These are phyloP conservation scores for Acyrthosiphon pisum DNA, from an alignment of 1,140 invertebrate genomes.

Conservation along the genomic window DNA sequence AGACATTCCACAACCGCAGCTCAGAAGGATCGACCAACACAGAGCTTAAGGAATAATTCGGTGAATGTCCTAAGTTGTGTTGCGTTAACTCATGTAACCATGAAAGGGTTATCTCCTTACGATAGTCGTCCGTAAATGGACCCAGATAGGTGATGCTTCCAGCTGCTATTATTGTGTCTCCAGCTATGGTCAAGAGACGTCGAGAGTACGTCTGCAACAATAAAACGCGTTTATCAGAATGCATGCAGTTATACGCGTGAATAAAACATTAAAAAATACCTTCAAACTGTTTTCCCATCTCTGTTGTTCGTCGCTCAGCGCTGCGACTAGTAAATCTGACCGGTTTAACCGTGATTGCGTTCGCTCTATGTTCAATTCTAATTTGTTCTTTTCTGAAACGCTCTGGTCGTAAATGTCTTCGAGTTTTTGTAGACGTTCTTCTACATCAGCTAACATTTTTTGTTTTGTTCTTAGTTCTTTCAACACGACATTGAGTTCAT, in stretches of 20 bases:
- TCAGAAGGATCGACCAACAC: constrained; percentile 84
- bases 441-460: constrained; percentile 74
- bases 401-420: constrained; percentile 73
- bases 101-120: constrained; percentile 71
- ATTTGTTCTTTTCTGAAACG: constrained; percentile 68
- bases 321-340: constrained; percentile 82
- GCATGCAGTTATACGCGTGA: background rate
- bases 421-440: constrained; percentile 73
- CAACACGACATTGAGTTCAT: constrained; percentile 78
- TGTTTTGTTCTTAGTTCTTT: constrained; percentile 78
- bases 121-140: constrained; percentile 79
- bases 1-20: constrained; percentile 83
- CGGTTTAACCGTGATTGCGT: constrained; percentile 78
- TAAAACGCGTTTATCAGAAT: background rate
- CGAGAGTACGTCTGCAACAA: background rate
- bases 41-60: constrained; percentile 72
- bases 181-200: constrained; percentile 62
- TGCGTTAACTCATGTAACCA: constrained; percentile 74
- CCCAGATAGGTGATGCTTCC: constrained; percentile 88
- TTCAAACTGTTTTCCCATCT: constrained; percentile 64
- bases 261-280: constrained; percentile 63
- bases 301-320: constrained; percentile 76
- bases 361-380: constrained; percentile 74
- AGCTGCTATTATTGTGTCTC: constrained; percentile 83
- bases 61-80: constrained; percentile 74